These are phyloP conservation scores for Ganaspis brasiliensis DNA, from an alignment of 2,888 invertebrate genomes.

Conservation along the genomic window DNA sequence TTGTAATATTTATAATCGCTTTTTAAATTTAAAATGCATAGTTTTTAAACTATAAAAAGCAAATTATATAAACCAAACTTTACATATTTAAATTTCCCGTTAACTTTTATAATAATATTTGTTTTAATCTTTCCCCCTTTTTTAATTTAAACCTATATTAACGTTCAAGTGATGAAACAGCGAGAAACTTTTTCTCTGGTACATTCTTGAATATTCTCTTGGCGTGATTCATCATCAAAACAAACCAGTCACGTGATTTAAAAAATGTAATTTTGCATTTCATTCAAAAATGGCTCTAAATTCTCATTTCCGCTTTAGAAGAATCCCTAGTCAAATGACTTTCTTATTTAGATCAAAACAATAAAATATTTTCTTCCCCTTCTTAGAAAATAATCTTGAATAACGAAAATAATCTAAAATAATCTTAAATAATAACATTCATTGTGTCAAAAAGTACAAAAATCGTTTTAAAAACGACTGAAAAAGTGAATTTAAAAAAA, in stretches of 20 bases:
- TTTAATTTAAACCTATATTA: too few relatives aligned
- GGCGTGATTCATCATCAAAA: constrained; percentile 2
- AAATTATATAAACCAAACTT: too few relatives aligned
- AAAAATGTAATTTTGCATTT: constrained; percentile 14
- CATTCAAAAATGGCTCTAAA: constrained; percentile 45
- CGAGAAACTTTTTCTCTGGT: not conserved
- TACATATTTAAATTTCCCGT: too few relatives aligned
- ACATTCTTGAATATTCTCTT: not conserved
- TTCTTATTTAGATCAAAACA: not conserved
- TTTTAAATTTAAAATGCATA: too few relatives aligned
- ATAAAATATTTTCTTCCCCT: not conserved
- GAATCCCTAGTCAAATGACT: not conserved
- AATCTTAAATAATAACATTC: not conserved
- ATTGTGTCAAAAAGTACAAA: not conserved
- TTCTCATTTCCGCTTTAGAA: not conserved
- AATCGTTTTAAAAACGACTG: not conserved
- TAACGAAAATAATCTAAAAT: too few relatives aligned
- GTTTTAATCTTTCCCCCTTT: too few relatives aligned
- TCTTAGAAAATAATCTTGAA: not conserved
- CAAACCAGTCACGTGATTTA: constrained; percentile 32
- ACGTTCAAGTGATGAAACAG: too few relatives aligned
- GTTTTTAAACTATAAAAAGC: too few relatives aligned
- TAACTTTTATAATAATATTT: too few relatives aligned
- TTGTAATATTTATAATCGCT: too few relatives aligned
- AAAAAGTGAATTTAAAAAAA: not conserved